Evolutionary conservation across 64 coral and sea anemone genomes (phyloP).

Genomic region (Actinia equina): DNA sequence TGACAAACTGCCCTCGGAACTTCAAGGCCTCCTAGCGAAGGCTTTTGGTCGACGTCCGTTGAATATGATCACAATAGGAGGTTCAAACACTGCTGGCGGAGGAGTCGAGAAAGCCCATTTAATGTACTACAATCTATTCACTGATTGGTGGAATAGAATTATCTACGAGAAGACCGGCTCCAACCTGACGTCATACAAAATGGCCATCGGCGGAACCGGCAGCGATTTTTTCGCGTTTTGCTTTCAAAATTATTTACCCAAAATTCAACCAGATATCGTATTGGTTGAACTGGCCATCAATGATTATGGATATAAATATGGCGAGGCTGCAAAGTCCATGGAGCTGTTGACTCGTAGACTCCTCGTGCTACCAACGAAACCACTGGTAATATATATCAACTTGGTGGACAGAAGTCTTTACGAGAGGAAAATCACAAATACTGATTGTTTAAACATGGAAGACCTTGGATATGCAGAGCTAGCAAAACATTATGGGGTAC

Average conservation of each 20-base stretch:
- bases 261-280: slow-evolving; percentile 44
- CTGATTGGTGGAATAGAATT: slow-evolving; percentile 61
- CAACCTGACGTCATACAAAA: slow-evolving; percentile 16
- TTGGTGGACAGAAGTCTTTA: slow-evolving; percentile 41
- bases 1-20: background rate
- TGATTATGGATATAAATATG: slow-evolving; percentile 51
- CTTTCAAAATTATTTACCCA: slow-evolving; percentile 60
- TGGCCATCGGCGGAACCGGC: slow-evolving; percentile 72
- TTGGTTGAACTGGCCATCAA: slow-evolving; percentile 64
- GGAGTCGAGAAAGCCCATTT: slow-evolving; percentile 40
- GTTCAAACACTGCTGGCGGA: slow-evolving; percentile 73
- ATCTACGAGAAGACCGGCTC: slow-evolving; percentile 39
- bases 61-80: slow-evolving; percentile 77
- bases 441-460: slow-evolving; percentile 58
- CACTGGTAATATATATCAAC: slow-evolving; percentile 53
- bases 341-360: slow-evolving; percentile 66
- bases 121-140: slow-evolving; percentile 42
- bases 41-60: slow-evolving; percentile 27
- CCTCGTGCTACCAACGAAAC: slow-evolving; percentile 31
- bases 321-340: slow-evolving; percentile 56
- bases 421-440: slow-evolving; percentile 32
- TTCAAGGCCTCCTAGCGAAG: slow-evolving; percentile 34
- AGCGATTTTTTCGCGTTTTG: slow-evolving; percentile 81
- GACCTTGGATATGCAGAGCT: slow-evolving; percentile 63
- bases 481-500: slow-evolving; percentile 55